Conservation (phyloP, 2,888 invertebrate genomes). For the Eugnorisma glareosa region DNA sequence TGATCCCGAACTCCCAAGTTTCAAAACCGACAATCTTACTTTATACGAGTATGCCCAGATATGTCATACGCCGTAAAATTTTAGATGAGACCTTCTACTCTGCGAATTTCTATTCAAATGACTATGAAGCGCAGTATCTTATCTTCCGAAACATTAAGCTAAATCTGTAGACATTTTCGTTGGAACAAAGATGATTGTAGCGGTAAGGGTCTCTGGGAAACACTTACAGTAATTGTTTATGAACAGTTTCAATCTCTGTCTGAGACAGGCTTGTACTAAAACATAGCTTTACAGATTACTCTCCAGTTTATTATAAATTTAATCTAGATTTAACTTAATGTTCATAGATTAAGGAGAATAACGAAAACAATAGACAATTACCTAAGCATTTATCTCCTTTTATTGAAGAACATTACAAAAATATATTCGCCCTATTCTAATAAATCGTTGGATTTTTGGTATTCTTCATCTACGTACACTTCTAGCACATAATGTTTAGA, state of each 20-base stretch:
- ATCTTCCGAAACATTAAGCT: constrained; percentile 45
- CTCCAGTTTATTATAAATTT: neutral
- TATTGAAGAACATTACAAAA: neutral
- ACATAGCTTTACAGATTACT: neutral
- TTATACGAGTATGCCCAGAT: neutral
- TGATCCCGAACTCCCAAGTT: neutral
- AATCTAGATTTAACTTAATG: neutral
- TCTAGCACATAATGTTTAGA: neutral
- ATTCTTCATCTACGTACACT: neutral
- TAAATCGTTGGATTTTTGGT: neutral
- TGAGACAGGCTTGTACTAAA: constrained; percentile 8
- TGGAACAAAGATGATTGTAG: constrained; percentile 16
- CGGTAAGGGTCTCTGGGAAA: neutral
- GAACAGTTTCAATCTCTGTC: constrained; percentile 28
- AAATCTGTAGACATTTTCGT: constrained; percentile 33
- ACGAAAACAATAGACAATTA: neutral
- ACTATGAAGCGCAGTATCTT: constrained; percentile 22
- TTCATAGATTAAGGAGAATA: neutral
- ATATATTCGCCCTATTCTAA: too few species aligned
- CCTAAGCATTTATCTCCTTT: neutral
- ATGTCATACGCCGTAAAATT: constrained; percentile 38
- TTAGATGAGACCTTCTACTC: constrained; percentile 15
- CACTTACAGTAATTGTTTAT: constrained; percentile 37
- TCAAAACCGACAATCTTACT: constrained; percentile 27
- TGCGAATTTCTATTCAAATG: constrained; percentile 45